Evolutionary conservation across 2,113 vertebrate genomes (phyloP), one percentile per base, ranked within the genome.

Genomic region (Leucopsar rothschildi): DNA sequence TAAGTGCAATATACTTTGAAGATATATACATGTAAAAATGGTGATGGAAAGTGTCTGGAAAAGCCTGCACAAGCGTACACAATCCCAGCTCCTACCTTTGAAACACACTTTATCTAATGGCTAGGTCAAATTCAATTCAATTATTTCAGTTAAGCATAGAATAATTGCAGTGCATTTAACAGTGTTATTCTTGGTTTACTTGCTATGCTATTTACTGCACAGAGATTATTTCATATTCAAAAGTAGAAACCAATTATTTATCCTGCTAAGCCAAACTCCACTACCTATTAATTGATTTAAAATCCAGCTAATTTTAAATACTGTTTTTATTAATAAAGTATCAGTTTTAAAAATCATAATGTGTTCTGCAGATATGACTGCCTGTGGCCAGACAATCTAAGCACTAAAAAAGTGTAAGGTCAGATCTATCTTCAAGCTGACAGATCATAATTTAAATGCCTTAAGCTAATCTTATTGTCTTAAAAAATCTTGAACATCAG

Each of bases 401-500:
- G 86, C 87, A 93, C 92, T 95, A 97, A 96, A 95, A 85, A 96
- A 97, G 76, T 82, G 88, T 98, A 97, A 98, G 98, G 98, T 98
- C 98, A 98, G 95, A 97, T 93, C 94, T 96, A 96, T 97, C 97
- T 97, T 96, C 96, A 97, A 95, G 91, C 95, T 98, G 98, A 98
- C 97, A 98, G 97, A 98, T 97, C 96, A 96, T 95, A 96, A 98
- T 96, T 97, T 96, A 96, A 97, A 93, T 72, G 97, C 98, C 97
- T 97, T 92, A 93, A 98, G 97, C 96, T 96, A 97, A 95, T 96
- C 93, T 98, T 98, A 97, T 95, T 97, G 97, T 98, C 97, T 98
- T 93, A 96, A 96, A 98, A 98, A 98, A 98, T 98, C 96, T 97
- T 97, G 93, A 98, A 98, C 97, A 97, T 98, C 97, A 98, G 98